Base-by-base conservation (phyloP, 2,113 vertebrate genomes). In the Loxodonta africana region DNA sequence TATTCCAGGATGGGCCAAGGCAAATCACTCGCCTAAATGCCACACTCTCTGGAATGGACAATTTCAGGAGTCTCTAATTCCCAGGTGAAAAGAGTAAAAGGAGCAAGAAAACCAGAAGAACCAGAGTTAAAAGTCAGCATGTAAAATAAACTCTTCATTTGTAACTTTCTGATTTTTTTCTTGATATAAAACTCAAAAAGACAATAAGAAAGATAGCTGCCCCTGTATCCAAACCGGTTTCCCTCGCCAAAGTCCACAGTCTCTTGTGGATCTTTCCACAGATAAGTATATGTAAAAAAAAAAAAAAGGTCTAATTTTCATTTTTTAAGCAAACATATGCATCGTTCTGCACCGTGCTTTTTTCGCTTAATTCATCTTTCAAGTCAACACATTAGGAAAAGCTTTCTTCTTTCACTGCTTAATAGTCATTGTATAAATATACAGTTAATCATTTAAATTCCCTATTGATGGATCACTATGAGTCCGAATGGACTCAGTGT, bases 121-220 rank as follows among this genome's bases (percentile, higher is more conserved):
- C 20, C 5, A 28, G 1, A 2, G 8, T 87, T 83, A 83, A 92
- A 92, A 33, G 25, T 88, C 25, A 46, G 3, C 37, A 82, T 44
- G 8, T 46, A 73, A 88, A 94, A 81, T 26, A 51, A 18, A 6
- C 8, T 14, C 53, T 37, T 65, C 11, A 74, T 83, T 90, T 88
- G 62, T 86, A 90, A 83, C 88, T 71, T 90, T 37, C 28, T 76
- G 2, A 25, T 25, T 67, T 86, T 95, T 92, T 77, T 92, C 67
- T 14, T 1, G 46, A 57, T 14, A 28, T 25, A 69, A 88, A 83
- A 67, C 78, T 91, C 6, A 90, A 83, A 94, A 88, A 65, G 3
- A 21, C 48, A 74, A 33, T 23, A 60, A 30, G 62, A 67, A 94
- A 93, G 73, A 53, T 9, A 88, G 11, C 9, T 26, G 33, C 17